Conservation (phyloP, 2,797 vertebrate species). For the Decapterus maruadsi region DNA sequence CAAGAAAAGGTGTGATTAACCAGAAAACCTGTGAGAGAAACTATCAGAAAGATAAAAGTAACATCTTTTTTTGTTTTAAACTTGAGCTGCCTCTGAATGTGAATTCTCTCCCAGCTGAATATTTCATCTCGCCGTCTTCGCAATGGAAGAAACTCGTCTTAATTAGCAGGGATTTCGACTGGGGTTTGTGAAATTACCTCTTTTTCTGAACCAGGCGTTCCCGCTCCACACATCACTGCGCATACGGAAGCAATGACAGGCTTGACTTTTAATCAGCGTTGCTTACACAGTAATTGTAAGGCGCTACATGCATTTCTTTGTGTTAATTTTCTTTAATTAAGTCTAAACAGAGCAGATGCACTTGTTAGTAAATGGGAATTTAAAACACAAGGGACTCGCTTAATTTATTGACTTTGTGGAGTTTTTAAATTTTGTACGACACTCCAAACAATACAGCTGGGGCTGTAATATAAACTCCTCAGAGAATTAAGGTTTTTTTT, state of each 20-base stretch:
- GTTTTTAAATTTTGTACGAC: background rate
- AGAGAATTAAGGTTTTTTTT: conserved; percentile 47
- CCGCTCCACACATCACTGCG: conserved; percentile 67
- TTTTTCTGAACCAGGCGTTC: conserved; percentile 67
- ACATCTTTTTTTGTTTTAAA: conserved; percentile 23
- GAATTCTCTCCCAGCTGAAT: conserved; percentile 20
- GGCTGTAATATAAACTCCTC: conserved; percentile 38
- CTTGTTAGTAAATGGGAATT: conserved; percentile 56
- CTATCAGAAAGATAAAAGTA: conserved; percentile 3
- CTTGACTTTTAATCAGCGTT: conserved; percentile 69
- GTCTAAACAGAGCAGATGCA: conserved; percentile 62
- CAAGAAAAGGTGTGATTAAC: background rate
- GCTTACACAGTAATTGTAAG: conserved; percentile 59
- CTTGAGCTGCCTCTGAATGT: conserved; percentile 40
- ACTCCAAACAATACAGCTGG: conserved; percentile 36
- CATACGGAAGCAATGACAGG: conserved; percentile 39
- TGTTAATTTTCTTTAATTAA: conserved; percentile 73
- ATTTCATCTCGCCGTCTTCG: conserved; percentile 51
- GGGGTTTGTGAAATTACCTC: conserved; percentile 76
- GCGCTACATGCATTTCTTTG: conserved; percentile 46
- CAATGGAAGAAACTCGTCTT: conserved; percentile 64
- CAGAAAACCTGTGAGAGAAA: background rate
- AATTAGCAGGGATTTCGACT: conserved; percentile 76
- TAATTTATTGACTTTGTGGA: conserved; percentile 37
- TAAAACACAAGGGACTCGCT: conserved; percentile 39